Conservation (phyloP, 2,797 vertebrate genomes). For the Percopsis omiscomaycus region DNA sequence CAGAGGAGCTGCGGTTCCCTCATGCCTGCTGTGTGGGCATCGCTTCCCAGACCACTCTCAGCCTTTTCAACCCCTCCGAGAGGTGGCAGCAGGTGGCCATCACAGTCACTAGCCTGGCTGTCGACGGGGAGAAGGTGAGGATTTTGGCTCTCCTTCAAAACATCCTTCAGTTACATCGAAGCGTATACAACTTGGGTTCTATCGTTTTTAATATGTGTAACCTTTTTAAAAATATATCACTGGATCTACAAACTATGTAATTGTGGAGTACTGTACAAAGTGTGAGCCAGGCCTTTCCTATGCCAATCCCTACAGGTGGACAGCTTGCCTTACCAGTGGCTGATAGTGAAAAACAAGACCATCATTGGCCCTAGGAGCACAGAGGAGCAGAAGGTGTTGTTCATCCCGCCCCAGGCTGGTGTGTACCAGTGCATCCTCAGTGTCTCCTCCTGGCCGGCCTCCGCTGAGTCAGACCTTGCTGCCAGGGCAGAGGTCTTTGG, state of each 20-base stretch:
- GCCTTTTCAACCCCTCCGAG: slow-evolving; percentile 89
- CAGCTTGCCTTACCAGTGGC: slow-evolving; percentile 82
- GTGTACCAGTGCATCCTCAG: slow-evolving; percentile 89
- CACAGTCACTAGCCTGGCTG: slow-evolving; percentile 77
- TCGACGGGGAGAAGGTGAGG: slow-evolving; percentile 90
- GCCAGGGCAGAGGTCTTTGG: slow-evolving; percentile 85
- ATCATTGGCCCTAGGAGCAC: slow-evolving; percentile 88
- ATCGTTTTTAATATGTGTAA: neutral
- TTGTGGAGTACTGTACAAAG: too few relatives aligned
- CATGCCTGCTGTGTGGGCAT: slow-evolving; percentile 93
- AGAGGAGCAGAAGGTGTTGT: slow-evolving; percentile 91
- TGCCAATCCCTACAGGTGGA: slow-evolving; percentile 77
- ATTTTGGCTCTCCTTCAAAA: too few relatives aligned
- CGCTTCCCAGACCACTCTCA: slow-evolving; percentile 88
- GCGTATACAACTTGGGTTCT: neutral
- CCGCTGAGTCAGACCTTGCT: slow-evolving; percentile 82
- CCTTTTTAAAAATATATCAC: too few relatives aligned
- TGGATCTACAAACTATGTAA: too few relatives aligned
- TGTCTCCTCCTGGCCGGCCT: slow-evolving; percentile 92
- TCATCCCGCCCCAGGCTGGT: slow-evolving; percentile 85
- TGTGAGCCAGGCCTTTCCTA: neutral
- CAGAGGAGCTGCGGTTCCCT: slow-evolving; percentile 89
- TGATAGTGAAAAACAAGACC: slow-evolving; percentile 94
- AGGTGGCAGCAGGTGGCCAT: slow-evolving; percentile 92
- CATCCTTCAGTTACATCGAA: neutral